Percentiles rank a stretch among this genome's conserved stretches.
phyloP scores from a whole-genome alignment of 2,797 vertebrate species.

The Toxotes lorentzi region DNA sequence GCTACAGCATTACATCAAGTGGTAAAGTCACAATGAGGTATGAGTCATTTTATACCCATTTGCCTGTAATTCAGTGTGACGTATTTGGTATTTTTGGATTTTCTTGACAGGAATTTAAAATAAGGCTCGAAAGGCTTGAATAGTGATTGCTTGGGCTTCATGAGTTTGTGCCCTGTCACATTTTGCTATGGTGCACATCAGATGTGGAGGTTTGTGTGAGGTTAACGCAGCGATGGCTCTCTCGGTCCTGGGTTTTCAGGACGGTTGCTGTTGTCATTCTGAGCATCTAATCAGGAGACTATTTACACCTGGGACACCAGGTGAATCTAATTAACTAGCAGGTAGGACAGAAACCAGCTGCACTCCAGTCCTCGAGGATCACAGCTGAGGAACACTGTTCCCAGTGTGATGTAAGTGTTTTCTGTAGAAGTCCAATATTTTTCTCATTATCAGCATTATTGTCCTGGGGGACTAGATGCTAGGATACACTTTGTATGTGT shows the following conservation, averaged over 20 bases:
- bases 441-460: slow-evolving; percentile 31
- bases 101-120: slow-evolving; percentile 4
- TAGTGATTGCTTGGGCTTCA: neutral
- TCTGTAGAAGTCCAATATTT: slow-evolving; percentile 9
- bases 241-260: slow-evolving; percentile 14
- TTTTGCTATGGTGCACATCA: neutral
- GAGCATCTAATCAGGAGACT: slow-evolving; percentile 43
- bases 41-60: neutral
- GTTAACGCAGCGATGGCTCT: neutral
- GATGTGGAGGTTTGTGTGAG: neutral
- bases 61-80: neutral
- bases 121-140: neutral
- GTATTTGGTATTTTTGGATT: neutral
- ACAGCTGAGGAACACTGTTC: slow-evolving; percentile 12
- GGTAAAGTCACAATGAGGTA: neutral
- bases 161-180: neutral
- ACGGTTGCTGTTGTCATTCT: slow-evolving; percentile 25
- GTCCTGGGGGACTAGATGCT: neutral
- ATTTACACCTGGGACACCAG: slow-evolving; percentile 40
- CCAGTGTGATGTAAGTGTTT: slow-evolving; percentile 7
- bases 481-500: neutral
- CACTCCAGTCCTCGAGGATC: slow-evolving; percentile 28
- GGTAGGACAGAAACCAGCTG: slow-evolving; percentile 43
- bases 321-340: slow-evolving; percentile 51
- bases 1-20: slow-evolving; percentile 11